Base-by-base conservation (phyloP, 2,888 invertebrate genomes). In the Sycophila texana region DNA sequence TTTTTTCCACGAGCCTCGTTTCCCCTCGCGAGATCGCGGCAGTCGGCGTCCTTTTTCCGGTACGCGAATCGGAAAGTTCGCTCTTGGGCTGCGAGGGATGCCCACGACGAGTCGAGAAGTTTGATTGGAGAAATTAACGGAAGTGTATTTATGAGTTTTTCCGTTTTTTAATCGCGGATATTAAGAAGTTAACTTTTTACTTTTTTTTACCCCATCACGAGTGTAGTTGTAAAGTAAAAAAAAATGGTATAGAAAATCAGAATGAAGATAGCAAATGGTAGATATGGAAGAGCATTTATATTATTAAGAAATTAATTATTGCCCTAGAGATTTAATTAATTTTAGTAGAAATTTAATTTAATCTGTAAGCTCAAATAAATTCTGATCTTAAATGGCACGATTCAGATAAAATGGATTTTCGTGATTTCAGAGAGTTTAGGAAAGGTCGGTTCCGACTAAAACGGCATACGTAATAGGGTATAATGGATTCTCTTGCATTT, bases 391-490 rank as follows among this genome's bases (percentile, higher is more conserved):
- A 68, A 61, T 63, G 67, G 39, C 63, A 65, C 39, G 63, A 77
- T 30, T 70, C 63, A 55, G 60, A 39, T 51, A 68, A 76, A 79
- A 75, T 26, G 30, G 61, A 80, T 77, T 77, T 77, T 65, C 60
- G 53, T 58, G 71, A 77, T 74, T 76, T 51, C 49, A 53, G 70
- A 61, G 60, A 77, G 73, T 77, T 81, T 74, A 75, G 73, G 68
- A 71, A 77, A 81, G 71, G 68, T 68, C 81, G 47, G 20, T 26
- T 1, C 47, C 72, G 72, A 63, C 76, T 81, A 72, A 81, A 81
- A 70, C 74, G 66, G 76, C 73, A 76, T 70, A 70, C 73, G 72
- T 75, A 81, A 81, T 78, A 81, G 70, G 76, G 76, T 76, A 74
- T 79, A 81, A 81, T 60, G 74, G 70, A 81, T 81, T 81, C 72